These are phyloP conservation scores for Gymnogyps californianus DNA, from an alignment of 2,113 vertebrate genomes.

Conservation along the genomic window DNA sequence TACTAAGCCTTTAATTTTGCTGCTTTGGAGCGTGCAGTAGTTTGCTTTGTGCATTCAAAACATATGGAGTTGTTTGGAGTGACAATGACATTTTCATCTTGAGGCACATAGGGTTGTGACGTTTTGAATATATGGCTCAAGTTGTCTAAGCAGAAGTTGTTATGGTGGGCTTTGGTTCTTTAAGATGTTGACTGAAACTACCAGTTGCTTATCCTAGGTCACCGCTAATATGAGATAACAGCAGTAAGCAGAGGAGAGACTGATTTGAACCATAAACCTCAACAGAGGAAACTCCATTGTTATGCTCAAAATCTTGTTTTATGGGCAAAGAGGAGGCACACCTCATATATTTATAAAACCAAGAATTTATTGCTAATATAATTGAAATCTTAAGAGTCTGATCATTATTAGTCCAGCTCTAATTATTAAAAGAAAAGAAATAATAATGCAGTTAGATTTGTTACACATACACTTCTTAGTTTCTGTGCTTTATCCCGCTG, in stretches of 20 bases:
- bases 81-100: neutral
- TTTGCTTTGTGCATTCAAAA: neutral
- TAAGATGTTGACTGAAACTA: neutral
- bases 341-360: neutral
- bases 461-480: neutral
- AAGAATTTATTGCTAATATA: neutral
- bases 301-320: neutral
- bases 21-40: neutral
- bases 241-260: neutral
- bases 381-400: neutral
- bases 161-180: neutral
- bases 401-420: neutral
- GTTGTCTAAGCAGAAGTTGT: neutral
- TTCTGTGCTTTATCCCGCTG: neutral
- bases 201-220: neutral
- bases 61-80: neutral
- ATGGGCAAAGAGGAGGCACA: neutral
- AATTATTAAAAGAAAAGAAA: neutral
- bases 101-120: neutral
- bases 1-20: neutral
- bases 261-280: neutral
- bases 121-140: neutral
- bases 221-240: neutral
- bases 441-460: neutral
- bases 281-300: neutral